Conservation (phyloP, 1,140 invertebrate species). For the Ceratina calcarata region DNA sequence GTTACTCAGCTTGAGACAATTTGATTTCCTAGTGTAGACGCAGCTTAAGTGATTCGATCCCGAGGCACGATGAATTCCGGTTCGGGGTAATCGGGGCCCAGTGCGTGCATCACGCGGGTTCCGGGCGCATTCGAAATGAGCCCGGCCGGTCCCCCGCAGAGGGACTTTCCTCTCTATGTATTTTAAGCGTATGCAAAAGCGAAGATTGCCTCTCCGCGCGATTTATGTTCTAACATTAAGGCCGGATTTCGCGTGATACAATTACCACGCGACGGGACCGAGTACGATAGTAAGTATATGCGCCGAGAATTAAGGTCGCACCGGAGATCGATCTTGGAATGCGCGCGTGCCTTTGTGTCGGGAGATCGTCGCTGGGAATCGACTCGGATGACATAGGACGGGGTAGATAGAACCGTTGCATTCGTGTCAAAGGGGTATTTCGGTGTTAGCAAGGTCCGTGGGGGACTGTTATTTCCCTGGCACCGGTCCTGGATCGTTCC, state of each 20-base stretch:
- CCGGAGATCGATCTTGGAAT: not conserved
- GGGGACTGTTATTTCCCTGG: not conserved
- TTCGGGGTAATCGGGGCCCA: slow-evolving; percentile 46
- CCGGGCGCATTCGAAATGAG: slow-evolving; percentile 52
- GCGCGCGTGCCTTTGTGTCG: not conserved
- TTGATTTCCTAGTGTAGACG: not conserved
- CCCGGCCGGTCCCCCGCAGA: slow-evolving; percentile 23
- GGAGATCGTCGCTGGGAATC: not conserved
- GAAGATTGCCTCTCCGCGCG: slow-evolving; percentile 31
- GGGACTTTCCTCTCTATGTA: slow-evolving; percentile 11
- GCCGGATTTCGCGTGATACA: slow-evolving; percentile 35
- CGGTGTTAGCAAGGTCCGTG: not conserved
- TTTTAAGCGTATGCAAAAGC: slow-evolving; percentile 51
- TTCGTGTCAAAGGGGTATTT: not conserved
- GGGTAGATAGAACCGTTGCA: no score
- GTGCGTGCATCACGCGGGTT: slow-evolving; percentile 34
- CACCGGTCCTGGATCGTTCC: slow-evolving; percentile 1
- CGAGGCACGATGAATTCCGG: slow-evolving; percentile 34
- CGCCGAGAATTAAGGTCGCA: slow-evolving; percentile 9
- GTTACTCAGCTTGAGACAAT: no score
- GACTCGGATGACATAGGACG: not conserved
- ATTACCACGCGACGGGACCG: slow-evolving; percentile 9
- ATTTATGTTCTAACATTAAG: slow-evolving; percentile 52
- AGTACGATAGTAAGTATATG: not conserved
- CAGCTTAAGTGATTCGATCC: slow-evolving; percentile 51